These are phyloP conservation scores for Salvelinus fontinalis DNA, from an alignment of 2,113 vertebrate species.

Conservation along the genomic window DNA sequence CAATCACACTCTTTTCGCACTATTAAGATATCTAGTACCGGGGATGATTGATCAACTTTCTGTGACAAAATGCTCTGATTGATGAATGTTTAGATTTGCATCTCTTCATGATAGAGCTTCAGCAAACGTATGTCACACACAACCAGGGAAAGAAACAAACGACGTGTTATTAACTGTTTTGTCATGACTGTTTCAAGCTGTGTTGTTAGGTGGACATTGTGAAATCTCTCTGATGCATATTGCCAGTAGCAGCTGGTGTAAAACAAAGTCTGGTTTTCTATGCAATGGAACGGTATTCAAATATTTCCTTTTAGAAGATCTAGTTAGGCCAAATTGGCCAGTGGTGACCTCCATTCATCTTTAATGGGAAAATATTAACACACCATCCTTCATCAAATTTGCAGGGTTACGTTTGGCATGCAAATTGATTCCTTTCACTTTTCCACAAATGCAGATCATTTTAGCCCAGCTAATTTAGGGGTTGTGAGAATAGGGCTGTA, in stretches of 20 bases:
- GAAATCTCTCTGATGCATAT: neutral
- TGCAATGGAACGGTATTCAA: conserved; percentile 7
- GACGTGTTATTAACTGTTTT: neutral
- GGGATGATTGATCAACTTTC: conserved; percentile 34
- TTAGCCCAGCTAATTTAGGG: conserved; percentile 61
- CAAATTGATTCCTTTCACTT: conserved; percentile 63
- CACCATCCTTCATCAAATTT: conserved; percentile 54
- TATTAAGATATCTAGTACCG: conserved; percentile 22
- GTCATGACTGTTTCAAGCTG: neutral
- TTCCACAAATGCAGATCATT: conserved; percentile 57
- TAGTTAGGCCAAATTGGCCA: conserved; percentile 50
- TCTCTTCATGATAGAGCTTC: neutral
- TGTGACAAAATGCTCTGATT: conserved; percentile 28
- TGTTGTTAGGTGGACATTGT: neutral
- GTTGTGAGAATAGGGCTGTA: conserved; percentile 52
- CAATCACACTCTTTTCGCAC: conserved; percentile 55
- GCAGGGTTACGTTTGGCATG: conserved; percentile 61
- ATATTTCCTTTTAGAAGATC: conserved; percentile 51
- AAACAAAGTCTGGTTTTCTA: neutral
- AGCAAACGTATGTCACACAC: neutral
- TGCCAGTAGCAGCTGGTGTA: neutral
- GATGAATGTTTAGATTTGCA: neutral
- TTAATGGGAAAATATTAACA: conserved; percentile 55
- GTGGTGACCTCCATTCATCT: conserved; percentile 47
- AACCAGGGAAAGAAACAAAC: neutral